Evolutionary conservation across 2,113 vertebrate genomes (phyloP).

Genomic region (Neomonachus schauinslandi): DNA sequence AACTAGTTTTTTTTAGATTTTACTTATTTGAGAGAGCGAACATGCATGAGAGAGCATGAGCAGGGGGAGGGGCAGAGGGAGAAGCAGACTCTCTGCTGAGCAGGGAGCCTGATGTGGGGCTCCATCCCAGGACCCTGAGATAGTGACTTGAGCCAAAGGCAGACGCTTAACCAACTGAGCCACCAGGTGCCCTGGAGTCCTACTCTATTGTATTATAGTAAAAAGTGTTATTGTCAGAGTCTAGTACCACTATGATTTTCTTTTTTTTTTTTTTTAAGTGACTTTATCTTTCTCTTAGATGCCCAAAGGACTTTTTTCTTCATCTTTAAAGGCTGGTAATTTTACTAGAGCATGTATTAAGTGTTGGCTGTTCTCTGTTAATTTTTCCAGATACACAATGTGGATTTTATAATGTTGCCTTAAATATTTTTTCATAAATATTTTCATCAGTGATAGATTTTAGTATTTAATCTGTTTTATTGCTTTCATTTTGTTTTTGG

Average conservation of each 20-base stretch:
- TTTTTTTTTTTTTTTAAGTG: neutral
- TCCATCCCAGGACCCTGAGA: too few species aligned
- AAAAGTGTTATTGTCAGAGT: neutral
- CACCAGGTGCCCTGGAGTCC: neutral
- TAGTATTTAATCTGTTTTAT: slow-evolving; percentile 1
- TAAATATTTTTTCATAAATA: neutral
- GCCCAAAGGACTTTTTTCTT: neutral
- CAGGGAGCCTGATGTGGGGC: too few species aligned
- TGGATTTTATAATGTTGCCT: slow-evolving; percentile 37
- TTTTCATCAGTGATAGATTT: neutral
- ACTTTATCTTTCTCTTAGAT: neutral
- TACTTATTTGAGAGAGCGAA: too few species aligned
- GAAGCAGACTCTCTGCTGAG: too few species aligned
- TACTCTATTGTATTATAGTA: neutral
- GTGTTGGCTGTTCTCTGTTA: neutral
- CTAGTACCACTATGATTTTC: neutral
- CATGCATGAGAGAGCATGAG: too few species aligned
- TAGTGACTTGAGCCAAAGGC: neutral
- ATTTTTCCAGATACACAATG: neutral
- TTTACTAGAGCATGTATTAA: slow-evolving; percentile 15
- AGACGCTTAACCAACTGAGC: neutral
- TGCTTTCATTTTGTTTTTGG: slow-evolving; percentile 6
- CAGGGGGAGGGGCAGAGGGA: too few species aligned
- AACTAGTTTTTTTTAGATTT: neutral
- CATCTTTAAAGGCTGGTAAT: neutral